These are phyloP conservation scores for Gadus chalcogrammus DNA, from an alignment of 2,113 vertebrate species.

Conservation along the genomic window DNA sequence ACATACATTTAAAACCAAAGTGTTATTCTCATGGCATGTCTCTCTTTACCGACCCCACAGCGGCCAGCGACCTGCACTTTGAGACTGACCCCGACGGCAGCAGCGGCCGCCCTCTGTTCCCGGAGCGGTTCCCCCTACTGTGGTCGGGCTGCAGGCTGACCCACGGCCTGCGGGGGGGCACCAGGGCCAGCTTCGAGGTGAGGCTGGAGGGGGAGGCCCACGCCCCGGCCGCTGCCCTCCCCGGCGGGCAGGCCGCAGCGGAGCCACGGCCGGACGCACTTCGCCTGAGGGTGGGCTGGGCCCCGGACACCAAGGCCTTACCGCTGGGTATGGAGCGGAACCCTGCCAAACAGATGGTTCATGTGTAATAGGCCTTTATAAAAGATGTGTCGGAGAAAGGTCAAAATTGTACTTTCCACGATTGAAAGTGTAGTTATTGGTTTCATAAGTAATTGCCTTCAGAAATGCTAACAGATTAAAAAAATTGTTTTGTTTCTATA, in stretches of 20 bases:
- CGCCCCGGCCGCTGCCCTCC: conserved; percentile 31
- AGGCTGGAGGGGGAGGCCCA: conserved; percentile 64
- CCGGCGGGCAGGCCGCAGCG: conserved; percentile 43
- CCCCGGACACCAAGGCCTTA: conserved; percentile 67
- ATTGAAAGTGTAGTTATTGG: no score
- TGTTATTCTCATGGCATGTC: no score
- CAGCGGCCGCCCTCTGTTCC: conserved; percentile 80
- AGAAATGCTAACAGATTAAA: neutral
- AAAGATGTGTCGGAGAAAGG: no score
- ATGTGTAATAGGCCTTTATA: no score
- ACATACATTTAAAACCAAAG: no score
- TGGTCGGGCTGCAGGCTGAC: conserved; percentile 85
- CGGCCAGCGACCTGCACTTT: conserved; percentile 84
- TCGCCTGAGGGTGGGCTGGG: conserved; percentile 85
- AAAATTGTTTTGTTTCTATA: neutral
- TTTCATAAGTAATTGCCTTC: neutral
- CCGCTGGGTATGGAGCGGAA: conserved; percentile 76
- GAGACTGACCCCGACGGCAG: conserved; percentile 74
- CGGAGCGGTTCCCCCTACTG: conserved; percentile 78
- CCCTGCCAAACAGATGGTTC: no score
- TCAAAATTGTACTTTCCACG: no score
- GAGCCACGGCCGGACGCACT: conserved; percentile 54
- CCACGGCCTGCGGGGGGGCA: conserved; percentile 77
- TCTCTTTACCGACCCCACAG: conserved; percentile 51
- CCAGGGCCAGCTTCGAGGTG: conserved; percentile 78